phyloP scores from a whole-genome alignment of 2,888 invertebrate genomes.

The Nineta flava region DNA sequence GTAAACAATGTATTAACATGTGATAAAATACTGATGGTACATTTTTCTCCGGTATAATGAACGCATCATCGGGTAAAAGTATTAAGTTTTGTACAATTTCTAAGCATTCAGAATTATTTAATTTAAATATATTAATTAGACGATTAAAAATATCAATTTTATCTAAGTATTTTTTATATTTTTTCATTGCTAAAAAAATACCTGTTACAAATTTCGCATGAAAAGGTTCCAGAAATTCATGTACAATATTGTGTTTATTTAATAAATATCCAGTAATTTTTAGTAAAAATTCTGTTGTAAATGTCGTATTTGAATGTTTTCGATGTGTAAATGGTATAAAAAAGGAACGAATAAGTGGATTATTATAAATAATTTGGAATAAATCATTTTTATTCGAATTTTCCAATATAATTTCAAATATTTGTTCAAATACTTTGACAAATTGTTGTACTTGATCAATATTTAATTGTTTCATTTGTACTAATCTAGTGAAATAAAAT shows the following conservation, averaged over 20 bases:
- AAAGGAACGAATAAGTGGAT: slow-evolving; percentile 25
- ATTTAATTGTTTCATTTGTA: slow-evolving; percentile 13
- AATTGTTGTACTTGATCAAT: slow-evolving; percentile 15
- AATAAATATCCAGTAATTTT: slow-evolving; percentile 14
- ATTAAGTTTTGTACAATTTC: slow-evolving; percentile 30
- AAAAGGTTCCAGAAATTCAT: slow-evolving; percentile 30
- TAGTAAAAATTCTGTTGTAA: slow-evolving; percentile 21
- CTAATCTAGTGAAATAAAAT: slow-evolving; percentile 22
- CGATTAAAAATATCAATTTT: slow-evolving; percentile 26
- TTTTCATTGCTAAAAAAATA: slow-evolving; percentile 30
- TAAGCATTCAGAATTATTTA: slow-evolving; percentile 26
- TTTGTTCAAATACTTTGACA: slow-evolving; percentile 1
- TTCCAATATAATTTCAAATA: no score
- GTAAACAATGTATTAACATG: slow-evolving; percentile 30
- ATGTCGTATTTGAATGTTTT: slow-evolving; percentile 15
- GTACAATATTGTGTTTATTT: slow-evolving; percentile 12
- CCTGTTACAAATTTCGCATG: slow-evolving; percentile 35
- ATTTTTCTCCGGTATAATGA: slow-evolving; percentile 30
- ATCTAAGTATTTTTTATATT: slow-evolving; percentile 28
- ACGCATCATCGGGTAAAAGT: slow-evolving; percentile 21
- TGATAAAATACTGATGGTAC: slow-evolving; percentile 35
- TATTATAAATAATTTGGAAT: slow-evolving; percentile 23
- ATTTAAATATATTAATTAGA: slow-evolving; percentile 27
- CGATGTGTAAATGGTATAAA: slow-evolving; percentile 23
- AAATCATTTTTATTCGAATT: background rate